A percentile compares a stretch with the other conserved stretches of the same genome.
phyloP scores from a whole-genome alignment of 2,888 invertebrate genomes.

The Eupithecia centaureata region DNA sequence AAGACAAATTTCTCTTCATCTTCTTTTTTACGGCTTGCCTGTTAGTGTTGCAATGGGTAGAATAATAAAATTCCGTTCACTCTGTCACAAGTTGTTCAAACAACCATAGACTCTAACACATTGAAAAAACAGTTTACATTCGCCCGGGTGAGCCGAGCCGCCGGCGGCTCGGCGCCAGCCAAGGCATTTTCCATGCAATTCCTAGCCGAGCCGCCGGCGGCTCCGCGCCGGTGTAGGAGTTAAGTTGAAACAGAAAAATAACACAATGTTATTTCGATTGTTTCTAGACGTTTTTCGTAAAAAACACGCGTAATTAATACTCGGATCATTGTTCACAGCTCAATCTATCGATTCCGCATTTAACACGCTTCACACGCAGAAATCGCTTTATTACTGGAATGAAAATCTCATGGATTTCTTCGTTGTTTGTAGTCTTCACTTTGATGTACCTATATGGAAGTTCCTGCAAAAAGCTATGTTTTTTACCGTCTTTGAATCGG shows the following conservation, averaged over 20 bases:
- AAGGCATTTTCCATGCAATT: too few relatives aligned
- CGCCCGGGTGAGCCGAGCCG: too few relatives aligned
- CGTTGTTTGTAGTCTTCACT: not conserved
- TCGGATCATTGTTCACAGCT: constrained; percentile 45
- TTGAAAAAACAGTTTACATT: too few relatives aligned
- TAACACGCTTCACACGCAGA: constrained; percentile 63
- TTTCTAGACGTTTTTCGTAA: not conserved
- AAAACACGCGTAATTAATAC: not conserved
- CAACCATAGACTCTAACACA: too few relatives aligned
- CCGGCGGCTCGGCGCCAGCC: too few relatives aligned
- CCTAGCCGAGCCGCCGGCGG: too few relatives aligned
- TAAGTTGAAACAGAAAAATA: not conserved
- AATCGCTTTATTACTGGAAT: constrained; percentile 54
- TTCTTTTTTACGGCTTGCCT: too few relatives aligned
- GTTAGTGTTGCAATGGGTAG: too few relatives aligned
- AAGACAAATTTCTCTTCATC: too few relatives aligned
- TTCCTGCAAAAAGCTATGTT: not conserved
- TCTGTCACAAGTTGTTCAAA: too few relatives aligned
- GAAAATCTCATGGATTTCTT: constrained; percentile 61
- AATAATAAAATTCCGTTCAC: too few relatives aligned
- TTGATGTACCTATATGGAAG: not conserved
- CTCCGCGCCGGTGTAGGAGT: too few relatives aligned
- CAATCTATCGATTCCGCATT: constrained; percentile 57
- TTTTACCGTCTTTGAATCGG: not conserved
- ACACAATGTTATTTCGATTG: not conserved